These are phyloP conservation scores for Ctenosaura bakeri DNA, from an alignment of 2,797 vertebrate genomes.

Conservation along the genomic window DNA sequence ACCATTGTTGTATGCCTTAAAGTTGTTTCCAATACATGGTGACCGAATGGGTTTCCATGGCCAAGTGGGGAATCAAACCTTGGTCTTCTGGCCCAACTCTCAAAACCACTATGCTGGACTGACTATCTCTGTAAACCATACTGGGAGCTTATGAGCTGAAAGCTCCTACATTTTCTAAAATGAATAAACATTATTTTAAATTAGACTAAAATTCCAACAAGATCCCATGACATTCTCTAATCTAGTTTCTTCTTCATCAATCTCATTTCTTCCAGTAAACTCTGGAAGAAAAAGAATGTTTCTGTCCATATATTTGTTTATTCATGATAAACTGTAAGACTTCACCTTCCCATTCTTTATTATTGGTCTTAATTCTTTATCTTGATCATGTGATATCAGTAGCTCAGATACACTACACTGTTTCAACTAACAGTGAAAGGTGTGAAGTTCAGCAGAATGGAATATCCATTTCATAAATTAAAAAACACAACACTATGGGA, in stretches of 20 bases:
- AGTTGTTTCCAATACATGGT: too few relatives aligned
- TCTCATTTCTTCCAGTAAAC: background rate
- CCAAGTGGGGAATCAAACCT: too few relatives aligned
- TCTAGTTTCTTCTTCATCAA: background rate
- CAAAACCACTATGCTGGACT: too few relatives aligned
- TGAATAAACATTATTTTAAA: background rate
- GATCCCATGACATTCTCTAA: background rate
- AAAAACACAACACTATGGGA: slow-evolving; percentile 60
- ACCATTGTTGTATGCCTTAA: too few relatives aligned
- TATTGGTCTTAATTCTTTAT: slow-evolving; percentile 46
- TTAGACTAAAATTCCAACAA: slow-evolving; percentile 4
- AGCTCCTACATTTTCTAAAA: background rate
- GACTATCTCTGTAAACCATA: too few relatives aligned
- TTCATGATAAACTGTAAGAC: slow-evolving; percentile 24
- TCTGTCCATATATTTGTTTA: slow-evolving; percentile 33
- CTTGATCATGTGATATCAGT: background rate
- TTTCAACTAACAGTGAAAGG: background rate
- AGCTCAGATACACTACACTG: slow-evolving; percentile 30
- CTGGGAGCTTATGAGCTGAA: background rate
- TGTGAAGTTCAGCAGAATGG: slow-evolving; percentile 49
- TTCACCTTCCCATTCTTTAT: slow-evolving; percentile 27
- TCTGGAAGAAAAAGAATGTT: slow-evolving; percentile 7
- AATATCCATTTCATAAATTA: slow-evolving; percentile 65
- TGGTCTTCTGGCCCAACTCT: too few relatives aligned
- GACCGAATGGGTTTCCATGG: too few relatives aligned